Conservation (phyloP, 1,140 invertebrate species). For the Drosophila malerkotliana region DNA sequence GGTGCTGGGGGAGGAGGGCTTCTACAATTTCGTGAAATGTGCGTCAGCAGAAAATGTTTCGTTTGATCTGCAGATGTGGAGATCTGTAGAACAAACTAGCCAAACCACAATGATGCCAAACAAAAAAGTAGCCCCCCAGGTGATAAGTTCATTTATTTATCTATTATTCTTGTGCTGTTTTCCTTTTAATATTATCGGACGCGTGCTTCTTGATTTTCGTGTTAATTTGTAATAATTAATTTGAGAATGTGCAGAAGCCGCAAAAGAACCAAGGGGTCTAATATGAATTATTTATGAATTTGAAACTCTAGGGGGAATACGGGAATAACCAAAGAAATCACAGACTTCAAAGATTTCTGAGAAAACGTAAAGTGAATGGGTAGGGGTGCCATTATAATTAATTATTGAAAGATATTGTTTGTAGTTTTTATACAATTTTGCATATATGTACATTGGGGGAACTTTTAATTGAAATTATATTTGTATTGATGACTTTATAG, state of each 20-base stretch:
- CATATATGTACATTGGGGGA: background rate
- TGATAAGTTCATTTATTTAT: slow-evolving; percentile 65
- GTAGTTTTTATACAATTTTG: background rate
- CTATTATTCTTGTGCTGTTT: slow-evolving; percentile 44
- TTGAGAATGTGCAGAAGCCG: slow-evolving; percentile 50
- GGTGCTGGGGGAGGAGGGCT: background rate
- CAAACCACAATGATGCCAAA: slow-evolving; percentile 37
- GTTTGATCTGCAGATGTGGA: slow-evolving; percentile 18
- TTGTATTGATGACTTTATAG: background rate
- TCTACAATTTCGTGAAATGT: slow-evolving; percentile 47
- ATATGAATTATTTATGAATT: slow-evolving; percentile 53
- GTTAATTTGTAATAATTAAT: slow-evolving; percentile 79
- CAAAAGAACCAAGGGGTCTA: slow-evolving; percentile 30
- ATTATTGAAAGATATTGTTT: background rate
- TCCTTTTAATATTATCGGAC: slow-evolving; percentile 53
- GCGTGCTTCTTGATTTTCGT: slow-evolving; percentile 59
- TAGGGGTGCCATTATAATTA: slow-evolving; percentile 10
- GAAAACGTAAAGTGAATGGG: slow-evolving; percentile 12
- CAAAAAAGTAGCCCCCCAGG: slow-evolving; percentile 38
- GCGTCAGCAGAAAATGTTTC: slow-evolving; percentile 53
- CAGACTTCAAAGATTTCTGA: slow-evolving; percentile 5
- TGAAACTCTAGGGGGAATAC: slow-evolving; percentile 14
- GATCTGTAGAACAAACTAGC: slow-evolving; percentile 47
- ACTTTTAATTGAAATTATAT: background rate
- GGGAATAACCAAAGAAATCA: slow-evolving; percentile 26